A percentile compares a stretch with the other conserved stretches of the same genome.
These are phyloP conservation scores for Nomada flava DNA, from an alignment of 2,888 invertebrate genomes.

Conservation along the genomic window DNA sequence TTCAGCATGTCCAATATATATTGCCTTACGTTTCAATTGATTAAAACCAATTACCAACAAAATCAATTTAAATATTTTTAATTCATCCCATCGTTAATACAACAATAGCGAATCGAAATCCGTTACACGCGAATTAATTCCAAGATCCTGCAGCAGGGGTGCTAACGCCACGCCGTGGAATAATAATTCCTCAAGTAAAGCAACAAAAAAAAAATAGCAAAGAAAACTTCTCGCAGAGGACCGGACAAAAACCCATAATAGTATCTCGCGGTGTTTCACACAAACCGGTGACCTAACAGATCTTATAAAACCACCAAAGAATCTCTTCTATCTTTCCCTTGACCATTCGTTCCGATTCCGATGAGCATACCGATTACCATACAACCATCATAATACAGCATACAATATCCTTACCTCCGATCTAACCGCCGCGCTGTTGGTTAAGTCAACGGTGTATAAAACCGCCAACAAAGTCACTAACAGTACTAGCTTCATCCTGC, in stretches of 20 bases:
- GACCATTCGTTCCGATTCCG: not conserved
- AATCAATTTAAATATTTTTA: no score
- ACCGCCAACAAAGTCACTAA: conserved; percentile 30
- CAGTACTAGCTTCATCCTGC: conserved; percentile 39
- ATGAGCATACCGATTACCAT: not conserved
- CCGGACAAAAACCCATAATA: not conserved
- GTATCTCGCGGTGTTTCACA: not conserved
- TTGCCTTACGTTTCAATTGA: no score
- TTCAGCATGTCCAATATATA: no score
- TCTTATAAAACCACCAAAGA: no score
- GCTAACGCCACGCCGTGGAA: no score
- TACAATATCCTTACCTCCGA: conserved; percentile 46
- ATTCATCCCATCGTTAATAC: no score
- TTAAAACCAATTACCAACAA: no score
- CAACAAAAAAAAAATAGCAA: not conserved
- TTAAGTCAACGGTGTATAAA: conserved; percentile 1
- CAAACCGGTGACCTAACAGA: not conserved
- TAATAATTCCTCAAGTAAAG: not conserved
- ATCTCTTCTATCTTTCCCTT: not conserved
- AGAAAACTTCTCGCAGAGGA: not conserved
- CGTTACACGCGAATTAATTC: not conserved
- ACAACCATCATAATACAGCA: not conserved
- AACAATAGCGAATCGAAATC: not conserved
- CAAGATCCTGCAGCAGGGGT: not conserved
- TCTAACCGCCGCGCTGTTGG: conserved; percentile 26